A percentile compares a stretch with the other conserved stretches of the same genome.
Evolutionary conservation across 2,797 vertebrate genomes (phyloP).

Genomic region (Gadopsis marmoratus): DNA sequence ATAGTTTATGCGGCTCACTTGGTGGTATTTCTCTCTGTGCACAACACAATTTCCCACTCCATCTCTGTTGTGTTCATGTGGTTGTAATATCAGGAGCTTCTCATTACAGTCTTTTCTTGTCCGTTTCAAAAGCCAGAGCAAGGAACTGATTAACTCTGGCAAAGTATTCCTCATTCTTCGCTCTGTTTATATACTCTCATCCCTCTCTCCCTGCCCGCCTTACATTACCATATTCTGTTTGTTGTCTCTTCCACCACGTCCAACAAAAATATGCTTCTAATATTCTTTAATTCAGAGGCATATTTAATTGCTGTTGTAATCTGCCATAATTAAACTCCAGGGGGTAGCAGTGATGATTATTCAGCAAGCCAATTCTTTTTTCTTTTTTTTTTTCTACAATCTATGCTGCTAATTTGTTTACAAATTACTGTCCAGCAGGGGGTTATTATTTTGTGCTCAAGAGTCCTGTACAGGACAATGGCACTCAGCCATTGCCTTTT

Average conservation of each 20-base stretch:
- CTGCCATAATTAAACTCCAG: conserved; percentile 51
- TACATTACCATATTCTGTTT: conserved; percentile 57
- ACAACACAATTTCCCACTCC: conserved; percentile 25
- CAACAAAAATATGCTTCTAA: conserved; percentile 48
- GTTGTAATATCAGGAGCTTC: conserved; percentile 42
- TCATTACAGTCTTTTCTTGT: conserved; percentile 54
- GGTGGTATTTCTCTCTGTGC: conserved; percentile 25
- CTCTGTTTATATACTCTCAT: conserved; percentile 2
- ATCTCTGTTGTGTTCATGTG: conserved; percentile 15
- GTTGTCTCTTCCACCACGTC: conserved; percentile 34
- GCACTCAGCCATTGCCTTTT: background rate
- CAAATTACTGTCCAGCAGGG: conserved; percentile 40
- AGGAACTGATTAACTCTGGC: conserved; percentile 50
- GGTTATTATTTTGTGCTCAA: conserved; percentile 9
- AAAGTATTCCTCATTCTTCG: conserved; percentile 20
- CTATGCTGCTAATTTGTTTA: conserved; percentile 53
- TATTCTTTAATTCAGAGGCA: conserved; percentile 56
- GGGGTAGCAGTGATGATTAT: conserved; percentile 53
- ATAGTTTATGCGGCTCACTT: conserved; percentile 19
- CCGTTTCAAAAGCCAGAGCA: conserved; percentile 49
- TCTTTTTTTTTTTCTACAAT: conserved; percentile 32
- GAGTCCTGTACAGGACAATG: conserved; percentile 7
- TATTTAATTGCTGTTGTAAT: conserved; percentile 68
- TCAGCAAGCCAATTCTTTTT: conserved; percentile 40
- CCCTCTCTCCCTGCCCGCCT: conserved; percentile 1